Evolutionary conservation across 2,797 vertebrate genomes (phyloP).

Genomic region (Enteromius anoplus): DNA sequence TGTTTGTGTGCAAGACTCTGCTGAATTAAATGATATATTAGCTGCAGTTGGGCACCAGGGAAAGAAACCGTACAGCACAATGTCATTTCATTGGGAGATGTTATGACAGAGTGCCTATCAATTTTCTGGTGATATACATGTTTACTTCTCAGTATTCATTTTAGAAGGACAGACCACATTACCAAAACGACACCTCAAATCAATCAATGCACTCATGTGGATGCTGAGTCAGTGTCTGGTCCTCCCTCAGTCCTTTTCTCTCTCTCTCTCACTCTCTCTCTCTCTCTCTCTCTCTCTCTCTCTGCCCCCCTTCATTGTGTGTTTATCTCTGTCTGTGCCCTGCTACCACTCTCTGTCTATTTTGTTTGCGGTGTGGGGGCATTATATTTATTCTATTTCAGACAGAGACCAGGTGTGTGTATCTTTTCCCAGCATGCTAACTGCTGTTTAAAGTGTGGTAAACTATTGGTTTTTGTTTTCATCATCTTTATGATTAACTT

Average conservation of each 20-base stretch:
- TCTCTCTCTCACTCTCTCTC: constrained; percentile 16
- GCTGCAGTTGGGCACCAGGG: neutral
- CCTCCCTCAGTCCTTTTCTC: constrained; percentile 12
- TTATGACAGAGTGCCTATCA: constrained; percentile 20
- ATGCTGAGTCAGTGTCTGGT: constrained; percentile 36
- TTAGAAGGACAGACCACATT: constrained; percentile 37
- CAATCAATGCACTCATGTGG: constrained; percentile 36
- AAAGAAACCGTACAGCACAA: constrained; percentile 27
- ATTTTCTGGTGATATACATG: constrained; percentile 27
- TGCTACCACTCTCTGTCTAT: constrained; percentile 32
- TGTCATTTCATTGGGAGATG: constrained; percentile 1
- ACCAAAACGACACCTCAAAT: constrained; percentile 35
- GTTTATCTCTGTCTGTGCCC: constrained; percentile 42
- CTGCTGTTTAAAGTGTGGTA: constrained; percentile 13
- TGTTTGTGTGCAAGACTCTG: constrained; percentile 47
- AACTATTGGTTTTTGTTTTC: constrained; percentile 31
- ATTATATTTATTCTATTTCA: constrained; percentile 26
- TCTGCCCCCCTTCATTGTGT: neutral
- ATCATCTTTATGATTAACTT: constrained; percentile 20
- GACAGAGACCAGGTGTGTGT: constrained; percentile 44
- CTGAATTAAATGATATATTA: constrained; percentile 37
- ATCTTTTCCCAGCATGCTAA: constrained; percentile 28
- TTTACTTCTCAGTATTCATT: constrained; percentile 32
- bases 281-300: constrained; percentile 23
- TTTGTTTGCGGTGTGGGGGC: constrained; percentile 17